Evolutionary conservation across 2,888 invertebrate species (phyloP), one percentile per base, ranked within the genome.

Genomic region (Coleophora deauratella): DNA sequence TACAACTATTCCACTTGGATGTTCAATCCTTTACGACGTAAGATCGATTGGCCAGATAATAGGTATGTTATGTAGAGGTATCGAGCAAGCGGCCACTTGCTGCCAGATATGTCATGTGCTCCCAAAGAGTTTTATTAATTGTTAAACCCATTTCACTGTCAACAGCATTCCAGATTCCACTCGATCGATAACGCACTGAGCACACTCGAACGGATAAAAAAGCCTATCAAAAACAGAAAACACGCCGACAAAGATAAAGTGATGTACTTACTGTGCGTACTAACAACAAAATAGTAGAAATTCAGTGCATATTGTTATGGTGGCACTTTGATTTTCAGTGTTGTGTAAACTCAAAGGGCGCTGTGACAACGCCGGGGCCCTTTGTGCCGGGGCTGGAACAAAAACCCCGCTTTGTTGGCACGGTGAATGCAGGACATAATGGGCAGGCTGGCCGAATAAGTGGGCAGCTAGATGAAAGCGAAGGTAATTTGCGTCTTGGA

Each of bases 141-240:
- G 74, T 75, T 65, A 67, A 70, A 81, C 82, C 81, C 81, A 78
- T 77, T 82, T 82, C 80, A 81, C 78, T 80, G 85, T 81, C 85
- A 80, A 70, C 74, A 70, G 62, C 84, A 81, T 77, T 71, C 79
- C 73, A 51, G 82, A 81, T 77, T 71, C 79, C 73, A 51, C 50
- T 54, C 54, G 75, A 75, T 79, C 77, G 68, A 79, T 80, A 79
- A 71, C 77, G 66, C 55, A 62, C 68, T 64, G 64, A 61, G 66
- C 56, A 46, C 46, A 40, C 21, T 21, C 21, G 21, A 21, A 21
- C 62, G 59, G 62, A 66, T 72, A 74, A 75, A 67, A 69, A 57
- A 59, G 54, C 59, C 62, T 56, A 11, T 21, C 14, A 38, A 10
- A 55, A 61, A 65, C 62, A 65, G 55, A 66, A 63, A 64, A 63